A percentile compares a stretch with the other conserved stretches of the same genome.
Conservation (phyloP, 2,888 invertebrate species). For the Salpingus planirostris region DNA sequence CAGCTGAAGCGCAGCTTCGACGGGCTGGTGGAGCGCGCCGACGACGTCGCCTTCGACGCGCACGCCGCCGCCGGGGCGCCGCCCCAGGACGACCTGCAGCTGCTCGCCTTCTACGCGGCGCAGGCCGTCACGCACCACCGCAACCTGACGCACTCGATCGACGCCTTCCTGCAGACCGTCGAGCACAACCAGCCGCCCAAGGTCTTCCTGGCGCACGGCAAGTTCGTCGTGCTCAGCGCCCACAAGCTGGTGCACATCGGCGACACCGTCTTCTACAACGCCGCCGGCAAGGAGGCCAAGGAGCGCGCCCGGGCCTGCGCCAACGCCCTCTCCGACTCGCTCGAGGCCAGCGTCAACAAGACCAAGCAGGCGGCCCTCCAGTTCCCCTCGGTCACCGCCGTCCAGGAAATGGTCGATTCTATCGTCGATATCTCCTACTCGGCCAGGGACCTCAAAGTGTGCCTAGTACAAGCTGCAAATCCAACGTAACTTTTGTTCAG, state of each 20-base stretch:
- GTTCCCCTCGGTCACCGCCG: constrained; percentile 83
- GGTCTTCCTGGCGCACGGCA: constrained; percentile 86
- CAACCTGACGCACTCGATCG: constrained; percentile 80
- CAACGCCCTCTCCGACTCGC: constrained; percentile 70
- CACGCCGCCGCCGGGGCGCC: constrained; percentile 43
- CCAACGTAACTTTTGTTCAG: constrained; percentile 32
- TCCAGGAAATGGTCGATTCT: constrained; percentile 89
- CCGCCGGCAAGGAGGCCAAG: constrained; percentile 64
- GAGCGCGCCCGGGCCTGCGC: constrained; percentile 66
- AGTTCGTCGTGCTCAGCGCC: constrained; percentile 89
- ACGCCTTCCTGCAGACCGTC: constrained; percentile 84
- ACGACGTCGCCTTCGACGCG: constrained; percentile 51
- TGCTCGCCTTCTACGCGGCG: constrained; percentile 78
- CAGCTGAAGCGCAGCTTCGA: constrained; percentile 69
- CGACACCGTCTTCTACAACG: constrained; percentile 84
- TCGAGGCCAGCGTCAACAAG: constrained; percentile 75
- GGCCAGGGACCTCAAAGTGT: constrained; percentile 70
- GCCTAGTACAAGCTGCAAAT: constrained; percentile 60
- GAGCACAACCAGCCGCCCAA: constrained; percentile 91
- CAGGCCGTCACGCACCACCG: constrained; percentile 80
- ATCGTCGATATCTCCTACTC: constrained; percentile 78
- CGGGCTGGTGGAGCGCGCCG: constrained; percentile 63
- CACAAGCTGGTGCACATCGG: constrained; percentile 91
- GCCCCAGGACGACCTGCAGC: constrained; percentile 71
- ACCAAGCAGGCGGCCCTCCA: constrained; percentile 87